Percentiles rank a stretch among this genome's conserved stretches.
Conservation (phyloP, 2,797 vertebrate genomes). For the Sciurus carolinensis region DNA sequence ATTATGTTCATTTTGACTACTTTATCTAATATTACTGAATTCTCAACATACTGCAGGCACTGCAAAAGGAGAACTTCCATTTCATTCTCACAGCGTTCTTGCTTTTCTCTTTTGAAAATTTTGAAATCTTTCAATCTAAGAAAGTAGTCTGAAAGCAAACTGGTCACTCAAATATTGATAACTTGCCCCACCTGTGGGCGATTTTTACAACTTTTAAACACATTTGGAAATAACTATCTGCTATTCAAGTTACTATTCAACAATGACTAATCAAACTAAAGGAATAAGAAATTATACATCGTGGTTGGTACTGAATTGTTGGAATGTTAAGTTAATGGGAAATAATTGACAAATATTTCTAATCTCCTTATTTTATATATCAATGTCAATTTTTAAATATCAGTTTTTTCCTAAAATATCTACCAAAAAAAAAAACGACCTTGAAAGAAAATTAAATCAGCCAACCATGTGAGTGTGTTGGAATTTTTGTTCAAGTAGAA, state of each 20-base stretch:
- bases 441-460: not conserved
- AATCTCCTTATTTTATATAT: not conserved
- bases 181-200: not conserved
- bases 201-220: not conserved
- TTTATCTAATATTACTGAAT: not conserved
- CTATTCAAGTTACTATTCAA: not conserved
- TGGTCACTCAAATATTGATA: not conserved
- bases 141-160: not conserved
- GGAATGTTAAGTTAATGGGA: not conserved
- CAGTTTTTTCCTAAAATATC: not conserved
- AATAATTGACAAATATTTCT: not conserved
- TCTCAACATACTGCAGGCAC: not conserved
- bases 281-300: too few species aligned
- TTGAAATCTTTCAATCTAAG: not conserved
- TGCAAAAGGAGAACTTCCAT: not conserved
- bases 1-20: not conserved
- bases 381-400: conserved; percentile 3
- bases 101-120: not conserved
- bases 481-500: not conserved
- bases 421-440: not conserved
- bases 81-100: too few species aligned
- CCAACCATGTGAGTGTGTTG: not conserved
- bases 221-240: not conserved
- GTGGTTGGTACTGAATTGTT: not conserved
- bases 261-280: not conserved